These are phyloP conservation scores for Channa maculata DNA, from an alignment of 2,113 vertebrate species.

Conservation along the genomic window DNA sequence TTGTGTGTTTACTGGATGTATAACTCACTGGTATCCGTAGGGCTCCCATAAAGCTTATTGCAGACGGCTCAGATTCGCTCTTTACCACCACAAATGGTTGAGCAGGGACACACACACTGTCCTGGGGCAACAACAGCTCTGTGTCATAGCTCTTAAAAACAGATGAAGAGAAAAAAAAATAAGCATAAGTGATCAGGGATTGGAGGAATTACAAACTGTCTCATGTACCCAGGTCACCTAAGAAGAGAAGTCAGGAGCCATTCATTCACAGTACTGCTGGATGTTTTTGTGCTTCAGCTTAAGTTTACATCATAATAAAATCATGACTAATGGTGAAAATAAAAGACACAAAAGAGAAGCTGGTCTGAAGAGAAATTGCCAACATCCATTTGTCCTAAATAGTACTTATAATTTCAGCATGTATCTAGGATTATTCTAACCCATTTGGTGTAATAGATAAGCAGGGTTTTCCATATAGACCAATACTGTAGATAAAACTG, in stretches of 20 bases:
- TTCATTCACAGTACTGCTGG: neutral
- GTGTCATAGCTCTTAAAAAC: conserved; percentile 76
- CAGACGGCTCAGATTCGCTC: conserved; percentile 80
- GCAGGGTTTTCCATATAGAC: neutral
- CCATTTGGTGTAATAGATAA: neutral
- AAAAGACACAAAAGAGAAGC: too few species aligned
- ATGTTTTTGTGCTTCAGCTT: neutral
- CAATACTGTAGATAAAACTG: neutral
- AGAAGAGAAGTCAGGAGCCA: neutral
- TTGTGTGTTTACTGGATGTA: neutral
- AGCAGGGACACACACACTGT: conserved; percentile 65
- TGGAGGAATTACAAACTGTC: too few species aligned
- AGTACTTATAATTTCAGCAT: too few species aligned
- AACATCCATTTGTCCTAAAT: too few species aligned
- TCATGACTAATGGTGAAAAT: too few species aligned
- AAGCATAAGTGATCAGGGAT: neutral
- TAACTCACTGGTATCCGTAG: conserved; percentile 90
- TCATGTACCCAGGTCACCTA: neutral
- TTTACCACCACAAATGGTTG: conserved; percentile 80
- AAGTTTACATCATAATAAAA: neutral
- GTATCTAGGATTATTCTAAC: too few species aligned
- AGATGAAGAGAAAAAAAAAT: neutral
- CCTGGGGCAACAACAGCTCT: conserved; percentile 76
- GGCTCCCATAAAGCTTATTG: conserved; percentile 94
- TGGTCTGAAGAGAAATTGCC: too few species aligned